Base-by-base conservation (phyloP, 2,113 vertebrate genomes). In the Pseudopodoces humilis region DNA sequence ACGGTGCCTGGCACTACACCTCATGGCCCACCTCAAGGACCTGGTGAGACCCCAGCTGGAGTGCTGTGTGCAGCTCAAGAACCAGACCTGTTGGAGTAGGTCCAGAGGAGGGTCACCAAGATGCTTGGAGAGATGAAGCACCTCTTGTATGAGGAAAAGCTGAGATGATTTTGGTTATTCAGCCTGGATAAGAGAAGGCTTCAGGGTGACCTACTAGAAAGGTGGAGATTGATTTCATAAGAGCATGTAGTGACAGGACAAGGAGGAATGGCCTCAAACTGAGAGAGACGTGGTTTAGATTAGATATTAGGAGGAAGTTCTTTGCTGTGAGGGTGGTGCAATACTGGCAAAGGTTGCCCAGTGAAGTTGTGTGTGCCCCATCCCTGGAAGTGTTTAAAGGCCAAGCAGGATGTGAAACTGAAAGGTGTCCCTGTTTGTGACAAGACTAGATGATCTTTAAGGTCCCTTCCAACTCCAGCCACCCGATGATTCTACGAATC, bases 1-100 rank as follows among this genome's bases (percentile, higher is more conserved):
- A 2, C 0, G 2, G 44, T 6, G 17, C 56, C 41, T 14, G 35
- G 37, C 50, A 39, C 30, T 2, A 10, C 30, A 4, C 3, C 7
- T 41, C 33, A 4, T 4, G 6, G 4, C 46, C 52, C 27, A 2
- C 25, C 21, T 44, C 9, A 1, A 8, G 24, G 35, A 12, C 41
- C 24, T 35, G 5, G 15, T 59, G 52, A 67, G 15, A 46, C 3
- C 23, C 33, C 19, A 14, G 20, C 52, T 63, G n/a, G 16, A 41
- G 41, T 25, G 11, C 56, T 30, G 3, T 39, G 37, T n/a, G 60
- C 60, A 46, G 37, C 44, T 52, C 52, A 39, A 39, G 37, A 65
- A 72, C 19, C 20, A 37, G 59, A 46, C 7, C 22, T 67, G 23
- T 20, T 52, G 15, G 37, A 74, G 5, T 3, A 23, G 13, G 44